A percentile compares a stretch with the other conserved stretches of the same genome.
Evolutionary conservation across 2,113 vertebrate species (phyloP).

Genomic region (Brachyhypopomus gauderio): DNA sequence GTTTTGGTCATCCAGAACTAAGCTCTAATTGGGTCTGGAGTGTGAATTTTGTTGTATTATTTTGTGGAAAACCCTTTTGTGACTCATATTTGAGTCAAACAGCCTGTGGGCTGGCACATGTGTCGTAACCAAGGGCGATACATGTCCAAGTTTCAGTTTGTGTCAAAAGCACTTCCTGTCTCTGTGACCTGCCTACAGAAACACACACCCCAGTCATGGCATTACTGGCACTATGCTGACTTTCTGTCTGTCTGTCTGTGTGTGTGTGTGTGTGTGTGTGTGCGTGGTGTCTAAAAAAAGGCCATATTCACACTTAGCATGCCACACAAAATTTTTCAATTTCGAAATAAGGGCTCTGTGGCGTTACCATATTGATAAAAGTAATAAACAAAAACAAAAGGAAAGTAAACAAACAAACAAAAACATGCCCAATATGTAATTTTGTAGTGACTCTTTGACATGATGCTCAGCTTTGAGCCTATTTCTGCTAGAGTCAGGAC

Average conservation of each 20-base stretch:
- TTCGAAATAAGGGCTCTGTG: too few relatives aligned
- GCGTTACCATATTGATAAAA: neutral
- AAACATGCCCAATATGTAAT: too few relatives aligned
- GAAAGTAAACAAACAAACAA: too few relatives aligned
- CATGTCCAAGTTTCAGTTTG: conserved; percentile 24
- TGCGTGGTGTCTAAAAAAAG: neutral
- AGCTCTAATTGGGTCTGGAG: neutral
- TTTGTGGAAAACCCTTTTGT: conserved; percentile 11
- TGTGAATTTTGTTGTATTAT: neutral
- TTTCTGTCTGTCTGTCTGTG: neutral
- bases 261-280: too few relatives aligned
- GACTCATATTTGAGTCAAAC: conserved; percentile 38
- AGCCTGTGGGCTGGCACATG: conserved; percentile 17
- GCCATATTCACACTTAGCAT: too few relatives aligned
- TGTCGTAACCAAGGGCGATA: conserved; percentile 15
- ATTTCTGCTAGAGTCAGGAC: too few relatives aligned
- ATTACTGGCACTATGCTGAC: neutral
- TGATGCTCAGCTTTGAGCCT: too few relatives aligned
- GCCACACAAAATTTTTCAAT: too few relatives aligned
- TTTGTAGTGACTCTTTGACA: too few relatives aligned
- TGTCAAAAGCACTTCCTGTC: conserved; percentile 30
- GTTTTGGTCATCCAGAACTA: neutral
- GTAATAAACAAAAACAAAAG: neutral
- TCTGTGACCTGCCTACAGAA: neutral
- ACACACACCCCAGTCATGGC: neutral